Percentiles rank a stretch among this genome's conserved stretches.
phyloP scores from a whole-genome alignment of 2,888 invertebrate species.

The Liposcelis brunnea region DNA sequence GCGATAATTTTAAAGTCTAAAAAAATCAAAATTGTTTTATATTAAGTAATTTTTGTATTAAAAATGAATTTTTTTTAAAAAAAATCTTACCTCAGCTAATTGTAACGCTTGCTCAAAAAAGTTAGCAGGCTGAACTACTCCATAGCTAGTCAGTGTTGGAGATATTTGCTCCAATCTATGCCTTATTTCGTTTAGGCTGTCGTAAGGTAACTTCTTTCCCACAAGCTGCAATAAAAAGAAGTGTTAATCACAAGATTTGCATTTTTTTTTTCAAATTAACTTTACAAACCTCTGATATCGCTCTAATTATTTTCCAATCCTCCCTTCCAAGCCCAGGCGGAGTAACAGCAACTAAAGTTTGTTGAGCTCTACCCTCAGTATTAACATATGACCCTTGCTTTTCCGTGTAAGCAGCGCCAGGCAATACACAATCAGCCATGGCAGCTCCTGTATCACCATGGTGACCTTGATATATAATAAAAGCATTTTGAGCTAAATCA shows the following conservation, averaged over 20 bases:
- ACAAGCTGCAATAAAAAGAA: conserved; percentile 28
- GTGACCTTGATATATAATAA: conserved; percentile 87
- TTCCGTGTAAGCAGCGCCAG: conserved; percentile 97
- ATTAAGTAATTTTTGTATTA: too few relatives aligned
- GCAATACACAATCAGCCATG: conserved; percentile 83
- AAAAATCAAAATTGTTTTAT: conserved; percentile 18
- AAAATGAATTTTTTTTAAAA: too few relatives aligned
- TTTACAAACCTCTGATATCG: conserved; percentile 94
- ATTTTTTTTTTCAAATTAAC: too few relatives aligned
- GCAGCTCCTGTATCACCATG: conserved; percentile 90
- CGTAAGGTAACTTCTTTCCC: conserved; percentile 65
- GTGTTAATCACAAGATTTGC: background rate
- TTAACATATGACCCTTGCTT: conserved; percentile 96
- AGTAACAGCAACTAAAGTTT: conserved; percentile 69
- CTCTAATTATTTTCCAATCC: conserved; percentile 93
- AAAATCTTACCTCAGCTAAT: conserved; percentile 39
- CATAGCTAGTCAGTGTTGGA: conserved; percentile 75
- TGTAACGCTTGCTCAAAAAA: conserved; percentile 67
- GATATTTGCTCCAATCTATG: conserved; percentile 66
- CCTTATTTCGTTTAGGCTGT: conserved; percentile 66
- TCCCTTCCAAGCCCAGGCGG: conserved; percentile 87
- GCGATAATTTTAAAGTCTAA: conserved; percentile 24
- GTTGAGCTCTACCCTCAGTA: conserved; percentile 92
- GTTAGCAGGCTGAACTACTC: conserved; percentile 66
- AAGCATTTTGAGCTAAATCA: conserved; percentile 62